Base-by-base conservation (phyloP, 2,888 invertebrate species). In the Ophion ventricosus region DNA sequence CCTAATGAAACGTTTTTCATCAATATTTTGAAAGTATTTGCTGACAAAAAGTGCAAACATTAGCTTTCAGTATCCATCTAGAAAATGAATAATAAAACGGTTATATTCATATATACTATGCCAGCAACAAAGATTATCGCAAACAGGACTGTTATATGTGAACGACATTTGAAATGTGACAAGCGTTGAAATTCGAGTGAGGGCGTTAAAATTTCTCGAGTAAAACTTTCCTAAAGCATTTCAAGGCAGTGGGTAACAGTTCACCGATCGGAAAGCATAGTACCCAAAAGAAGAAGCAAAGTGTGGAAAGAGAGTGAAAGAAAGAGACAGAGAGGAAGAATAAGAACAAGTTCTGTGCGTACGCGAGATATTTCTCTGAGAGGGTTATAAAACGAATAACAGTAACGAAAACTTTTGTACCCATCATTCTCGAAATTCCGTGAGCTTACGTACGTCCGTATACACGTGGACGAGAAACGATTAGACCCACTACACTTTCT, bases 301-400 rank as follows among this genome's bases (percentile, higher is more conserved):
- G 26, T 29, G n/a, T 82, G 20, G 73, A 63, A 49, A 26, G 54
- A 23, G 35, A 43, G 67, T 17, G 29, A 56, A 57, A 35, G 67
- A 70, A 2, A 23, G 10, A 70, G 11, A 49, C 14, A 66, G 20
- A 20, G 11, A 26, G 2, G 11, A 8, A 23, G 14, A 11, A n/a
- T 49, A 67, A 26, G 26, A 57, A 69, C 11, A 29, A 29, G 29
- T 67, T 76, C 40, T 14, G 40, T 35, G 56, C n/a, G 59, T 29
- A 26, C 59, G 74, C 26, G 26, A 43, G 56, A 57, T 77, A 67
- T 74, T 61, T 49, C 64, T 25, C 25, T 59, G 43, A 70, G 64
- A 74, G 66, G 76, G 76, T 84, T 79, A 49, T 84, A 84, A 84
- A 84, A 84, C 76, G 61, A 73, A 64, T 82, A 84, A 81, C 78